Conservation (phyloP, 1,140 invertebrate species). For the Neodiprion virginianus region DNA sequence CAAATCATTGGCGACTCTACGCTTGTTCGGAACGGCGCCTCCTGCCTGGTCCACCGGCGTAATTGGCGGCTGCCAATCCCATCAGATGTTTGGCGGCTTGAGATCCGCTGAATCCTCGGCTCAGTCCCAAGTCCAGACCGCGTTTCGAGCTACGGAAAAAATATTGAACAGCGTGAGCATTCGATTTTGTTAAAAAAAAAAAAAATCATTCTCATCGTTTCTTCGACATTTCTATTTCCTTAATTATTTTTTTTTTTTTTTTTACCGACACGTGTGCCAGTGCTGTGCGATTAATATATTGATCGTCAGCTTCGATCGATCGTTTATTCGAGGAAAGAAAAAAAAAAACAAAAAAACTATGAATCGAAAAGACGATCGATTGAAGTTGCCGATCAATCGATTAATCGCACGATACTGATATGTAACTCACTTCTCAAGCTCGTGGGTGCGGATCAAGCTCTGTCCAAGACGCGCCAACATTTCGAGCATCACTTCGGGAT, state of each 20-base stretch:
- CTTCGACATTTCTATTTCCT: not conserved
- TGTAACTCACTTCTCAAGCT: slow-evolving; percentile 65
- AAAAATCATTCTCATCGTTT: slow-evolving; percentile 15
- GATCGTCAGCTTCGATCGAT: too few species aligned
- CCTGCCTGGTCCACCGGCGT: slow-evolving; percentile 84
- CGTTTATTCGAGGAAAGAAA: too few species aligned
- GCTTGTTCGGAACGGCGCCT: slow-evolving; percentile 72
- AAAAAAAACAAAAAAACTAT: too few species aligned
- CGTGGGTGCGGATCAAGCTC: slow-evolving; percentile 63
- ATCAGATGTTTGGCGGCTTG: slow-evolving; percentile 90
- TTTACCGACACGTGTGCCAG: too few species aligned
- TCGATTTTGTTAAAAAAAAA: slow-evolving; percentile 49
- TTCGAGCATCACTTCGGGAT: slow-evolving; percentile 66
- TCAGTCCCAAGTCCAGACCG: slow-evolving; percentile 81
- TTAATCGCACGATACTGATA: too few species aligned
- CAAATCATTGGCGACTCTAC: slow-evolving; percentile 28
- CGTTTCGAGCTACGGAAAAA: slow-evolving; percentile 74
- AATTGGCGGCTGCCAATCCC: slow-evolving; percentile 85
- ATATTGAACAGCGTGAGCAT: slow-evolving; percentile 56
- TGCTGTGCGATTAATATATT: too few species aligned
- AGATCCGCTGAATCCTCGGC: slow-evolving; percentile 85
- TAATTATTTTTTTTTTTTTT: not conserved
- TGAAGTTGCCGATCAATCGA: too few species aligned
- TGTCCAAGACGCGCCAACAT: slow-evolving; percentile 67
- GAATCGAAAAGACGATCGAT: too few species aligned